Percentiles rank a stretch among this genome's conserved stretches.
Conservation (phyloP, 2,888 invertebrate species). For the Rhodophaea formosa region DNA sequence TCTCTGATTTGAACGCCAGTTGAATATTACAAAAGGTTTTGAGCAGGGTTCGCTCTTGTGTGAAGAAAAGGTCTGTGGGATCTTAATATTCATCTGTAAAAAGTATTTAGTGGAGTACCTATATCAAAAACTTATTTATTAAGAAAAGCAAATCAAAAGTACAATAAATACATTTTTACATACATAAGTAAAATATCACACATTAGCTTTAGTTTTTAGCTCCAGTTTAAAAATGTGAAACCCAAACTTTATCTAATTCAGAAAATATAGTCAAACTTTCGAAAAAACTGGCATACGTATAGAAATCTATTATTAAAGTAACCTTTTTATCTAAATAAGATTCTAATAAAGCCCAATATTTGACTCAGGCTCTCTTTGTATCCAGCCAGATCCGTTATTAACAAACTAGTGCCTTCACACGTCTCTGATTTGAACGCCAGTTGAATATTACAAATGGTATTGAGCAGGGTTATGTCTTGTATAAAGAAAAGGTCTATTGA, state of each 20-base stretch:
- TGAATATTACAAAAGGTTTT: constrained; percentile 13
- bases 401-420: background rate
- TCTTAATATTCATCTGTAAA: too few species aligned
- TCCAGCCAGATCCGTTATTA: constrained; percentile 9
- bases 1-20: background rate
- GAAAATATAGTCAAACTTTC: too few species aligned
- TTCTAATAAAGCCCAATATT: constrained; percentile 3
- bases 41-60: background rate
- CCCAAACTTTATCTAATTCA: too few species aligned
- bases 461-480: background rate
- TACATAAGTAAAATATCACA: too few species aligned
- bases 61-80: background rate
- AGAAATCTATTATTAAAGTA: too few species aligned
- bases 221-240: too few species aligned
- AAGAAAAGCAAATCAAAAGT: too few species aligned
- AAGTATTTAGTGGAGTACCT: too few species aligned
- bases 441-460: constrained; percentile 11
- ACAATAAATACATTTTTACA: too few species aligned
- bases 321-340: constrained; percentile 8
- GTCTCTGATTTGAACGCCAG: background rate
- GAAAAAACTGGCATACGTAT: too few species aligned
- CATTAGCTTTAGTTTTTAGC: too few species aligned
- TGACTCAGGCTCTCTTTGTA: constrained; percentile 14
- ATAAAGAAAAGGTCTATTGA: background rate
- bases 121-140: too few species aligned